These are phyloP conservation scores for Panthera leo DNA, from an alignment of 2,113 vertebrate species.

Conservation along the genomic window DNA sequence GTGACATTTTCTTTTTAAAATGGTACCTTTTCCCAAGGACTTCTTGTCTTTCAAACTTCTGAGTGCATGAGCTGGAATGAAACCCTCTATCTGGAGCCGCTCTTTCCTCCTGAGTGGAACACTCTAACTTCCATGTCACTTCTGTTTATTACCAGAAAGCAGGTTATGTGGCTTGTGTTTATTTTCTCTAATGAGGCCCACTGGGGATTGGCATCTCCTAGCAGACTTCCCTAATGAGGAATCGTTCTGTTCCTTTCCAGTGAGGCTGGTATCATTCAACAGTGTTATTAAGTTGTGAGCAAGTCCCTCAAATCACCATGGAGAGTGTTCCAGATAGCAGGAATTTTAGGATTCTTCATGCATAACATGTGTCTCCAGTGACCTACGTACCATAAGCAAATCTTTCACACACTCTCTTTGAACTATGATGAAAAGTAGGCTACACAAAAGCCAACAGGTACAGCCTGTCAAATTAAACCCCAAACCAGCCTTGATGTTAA, in stretches of 20 bases:
- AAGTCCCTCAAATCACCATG: not conserved
- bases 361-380: not conserved
- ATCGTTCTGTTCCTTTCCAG: not conserved
- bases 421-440: conserved; percentile 61
- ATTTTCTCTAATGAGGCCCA: not conserved
- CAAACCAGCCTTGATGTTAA: conserved; percentile 49
- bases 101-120: not conserved
- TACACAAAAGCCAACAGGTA: conserved; percentile 30
- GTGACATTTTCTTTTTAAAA: not conserved
- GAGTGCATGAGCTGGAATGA: not conserved
- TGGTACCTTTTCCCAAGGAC: not conserved
- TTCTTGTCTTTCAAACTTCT: not conserved
- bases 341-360: conserved; percentile 12
- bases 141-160: conserved; percentile 19
- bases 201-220: not conserved
- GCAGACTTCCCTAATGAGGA: not conserved
- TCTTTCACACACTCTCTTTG: conserved; percentile 50
- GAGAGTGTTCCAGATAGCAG: not conserved
- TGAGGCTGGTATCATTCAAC: not conserved
- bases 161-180: not conserved
- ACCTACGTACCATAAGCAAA: conserved; percentile 34
- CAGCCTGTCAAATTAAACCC: conserved; percentile 48
- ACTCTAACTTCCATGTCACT: not conserved
- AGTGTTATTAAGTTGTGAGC: not conserved
- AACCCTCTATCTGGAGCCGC: not conserved